Conservation (phyloP, 2,797 vertebrate species). For the Diglossa cyanea region DNA sequence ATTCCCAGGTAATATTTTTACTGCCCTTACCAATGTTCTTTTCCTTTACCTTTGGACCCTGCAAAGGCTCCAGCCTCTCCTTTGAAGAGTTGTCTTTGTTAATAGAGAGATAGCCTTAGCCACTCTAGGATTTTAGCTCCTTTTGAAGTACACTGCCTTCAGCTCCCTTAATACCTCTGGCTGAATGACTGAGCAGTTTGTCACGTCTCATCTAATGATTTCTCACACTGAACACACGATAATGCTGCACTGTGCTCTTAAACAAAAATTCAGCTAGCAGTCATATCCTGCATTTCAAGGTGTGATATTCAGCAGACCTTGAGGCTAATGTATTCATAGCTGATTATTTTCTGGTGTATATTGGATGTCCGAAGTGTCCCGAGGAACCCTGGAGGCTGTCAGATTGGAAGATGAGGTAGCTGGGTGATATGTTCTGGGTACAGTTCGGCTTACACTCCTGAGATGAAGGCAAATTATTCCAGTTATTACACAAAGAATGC, state of each 20-base stretch:
- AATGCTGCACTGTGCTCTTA: neutral
- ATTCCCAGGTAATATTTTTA: neutral
- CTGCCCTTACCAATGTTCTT: neutral
- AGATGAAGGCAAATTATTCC: neutral
- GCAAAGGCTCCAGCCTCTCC: neutral
- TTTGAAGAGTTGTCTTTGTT: neutral
- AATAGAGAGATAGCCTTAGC: neutral
- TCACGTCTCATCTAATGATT: neutral
- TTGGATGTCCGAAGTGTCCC: neutral
- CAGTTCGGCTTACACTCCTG: neutral
- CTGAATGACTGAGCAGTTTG: neutral
- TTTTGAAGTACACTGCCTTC: neutral
- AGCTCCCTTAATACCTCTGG: neutral
- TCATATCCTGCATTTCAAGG: neutral
- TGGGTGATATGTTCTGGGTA: neutral
- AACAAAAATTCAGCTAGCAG: neutral
- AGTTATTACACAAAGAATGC: neutral
- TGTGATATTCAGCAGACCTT: neutral
- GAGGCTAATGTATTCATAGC: neutral
- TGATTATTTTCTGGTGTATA: neutral
- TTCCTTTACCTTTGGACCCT: neutral
- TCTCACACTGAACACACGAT: neutral
- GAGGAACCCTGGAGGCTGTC: neutral
- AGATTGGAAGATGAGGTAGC: neutral
- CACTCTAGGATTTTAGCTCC: neutral